A percentile compares a stretch with the other conserved stretches of the same genome.
These are phyloP conservation scores for Mystacides longicornis DNA, from an alignment of 2,888 invertebrate species.

Conservation along the genomic window DNA sequence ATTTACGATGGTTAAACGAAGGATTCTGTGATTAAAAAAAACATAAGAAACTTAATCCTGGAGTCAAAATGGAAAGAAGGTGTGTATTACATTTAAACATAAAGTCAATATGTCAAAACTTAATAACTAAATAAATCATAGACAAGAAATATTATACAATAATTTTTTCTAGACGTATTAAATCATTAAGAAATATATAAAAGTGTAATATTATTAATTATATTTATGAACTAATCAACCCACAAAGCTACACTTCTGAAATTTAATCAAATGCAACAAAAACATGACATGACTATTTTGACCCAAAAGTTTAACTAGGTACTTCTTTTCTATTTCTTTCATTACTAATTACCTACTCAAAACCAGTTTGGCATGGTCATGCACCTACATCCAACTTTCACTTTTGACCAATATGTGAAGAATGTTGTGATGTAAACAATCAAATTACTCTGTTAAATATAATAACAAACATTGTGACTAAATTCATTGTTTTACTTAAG, in stretches of 20 bases:
- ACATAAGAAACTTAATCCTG: constrained; percentile 21
- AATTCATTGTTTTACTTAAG: too few species aligned
- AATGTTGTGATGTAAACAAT: too few species aligned
- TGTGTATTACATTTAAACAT: constrained; percentile 14
- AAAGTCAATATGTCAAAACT: constrained; percentile 12
- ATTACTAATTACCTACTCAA: too few species aligned
- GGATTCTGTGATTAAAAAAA: constrained; percentile 27
- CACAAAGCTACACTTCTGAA: neutral
- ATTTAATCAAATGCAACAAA: too few species aligned
- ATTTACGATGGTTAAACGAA: constrained; percentile 22
- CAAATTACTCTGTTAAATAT: too few species aligned
- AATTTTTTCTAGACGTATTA: constrained; percentile 25
- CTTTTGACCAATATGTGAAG: too few species aligned
- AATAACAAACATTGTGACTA: too few species aligned
- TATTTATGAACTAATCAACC: neutral
- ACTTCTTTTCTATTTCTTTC: too few species aligned
- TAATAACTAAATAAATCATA: constrained; percentile 15
- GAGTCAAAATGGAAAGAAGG: constrained; percentile 22
- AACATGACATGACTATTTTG: too few species aligned
- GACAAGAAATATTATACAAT: constrained; percentile 24
- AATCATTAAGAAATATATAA: constrained; percentile 14
- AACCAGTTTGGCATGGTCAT: too few species aligned
- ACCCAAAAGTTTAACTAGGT: too few species aligned
- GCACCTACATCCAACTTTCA: too few species aligned
- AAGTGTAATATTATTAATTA: constrained; percentile 6